phyloP scores from a whole-genome alignment of 2,888 invertebrate species.

The Tholera decimalis region DNA sequence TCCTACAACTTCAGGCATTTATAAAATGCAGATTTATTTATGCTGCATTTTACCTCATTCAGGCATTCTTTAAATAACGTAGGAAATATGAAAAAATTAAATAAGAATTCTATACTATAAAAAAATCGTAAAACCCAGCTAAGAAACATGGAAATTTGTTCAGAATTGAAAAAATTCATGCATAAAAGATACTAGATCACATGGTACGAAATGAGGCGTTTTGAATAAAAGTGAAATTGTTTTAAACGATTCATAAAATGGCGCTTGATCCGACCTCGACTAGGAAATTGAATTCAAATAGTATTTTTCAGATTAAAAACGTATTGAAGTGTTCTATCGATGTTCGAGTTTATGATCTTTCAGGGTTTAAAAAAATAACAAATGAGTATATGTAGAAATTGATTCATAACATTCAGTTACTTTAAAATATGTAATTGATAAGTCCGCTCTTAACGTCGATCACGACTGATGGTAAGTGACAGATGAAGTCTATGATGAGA shows the following conservation, averaged over 20 bases:
- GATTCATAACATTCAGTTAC: too few relatives aligned
- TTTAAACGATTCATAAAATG: constrained; percentile 60
- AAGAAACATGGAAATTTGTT: constrained; percentile 50
- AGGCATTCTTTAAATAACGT: constrained; percentile 1
- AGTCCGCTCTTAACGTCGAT: too few relatives aligned
- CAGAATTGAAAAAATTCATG: constrained; percentile 64
- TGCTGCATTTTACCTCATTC: too few relatives aligned
- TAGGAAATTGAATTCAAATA: constrained; percentile 60
- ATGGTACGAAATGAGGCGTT: constrained; percentile 56
- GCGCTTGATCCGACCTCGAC: constrained; percentile 10
- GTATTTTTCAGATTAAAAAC: constrained; percentile 55
- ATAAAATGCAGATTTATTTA: too few relatives aligned
- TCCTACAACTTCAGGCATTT: too few relatives aligned
- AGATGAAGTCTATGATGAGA: too few relatives aligned
- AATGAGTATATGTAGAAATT: neutral
- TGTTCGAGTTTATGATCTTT: constrained; percentile 26
- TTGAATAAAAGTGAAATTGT: constrained; percentile 64
- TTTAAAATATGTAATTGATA: too few relatives aligned
- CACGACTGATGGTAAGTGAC: too few relatives aligned
- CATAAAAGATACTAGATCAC: constrained; percentile 66
- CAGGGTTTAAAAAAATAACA: constrained; percentile 9
- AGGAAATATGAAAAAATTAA: neutral
- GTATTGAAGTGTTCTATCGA: constrained; percentile 15
- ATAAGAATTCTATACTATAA: constrained; percentile 17
- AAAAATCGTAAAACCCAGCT: constrained; percentile 46